Conservation (phyloP, 2,797 vertebrate genomes). For the Eleutherodactylus coqui region DNA sequence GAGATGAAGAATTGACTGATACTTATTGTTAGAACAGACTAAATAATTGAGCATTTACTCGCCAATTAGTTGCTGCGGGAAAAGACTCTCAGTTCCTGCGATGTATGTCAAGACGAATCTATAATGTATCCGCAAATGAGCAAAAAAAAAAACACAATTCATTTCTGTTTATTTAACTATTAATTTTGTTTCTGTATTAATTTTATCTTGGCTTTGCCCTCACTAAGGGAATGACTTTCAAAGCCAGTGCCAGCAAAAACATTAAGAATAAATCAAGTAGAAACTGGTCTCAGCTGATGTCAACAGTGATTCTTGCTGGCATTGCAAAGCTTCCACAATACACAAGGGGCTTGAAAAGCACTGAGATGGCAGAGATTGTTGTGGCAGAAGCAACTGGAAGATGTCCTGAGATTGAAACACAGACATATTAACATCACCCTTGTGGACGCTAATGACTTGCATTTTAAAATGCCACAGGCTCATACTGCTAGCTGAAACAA, state of each 20-base stretch:
- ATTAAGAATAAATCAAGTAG: conserved; percentile 70
- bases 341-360: conserved; percentile 76
- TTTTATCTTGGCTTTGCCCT: conserved; percentile 41
- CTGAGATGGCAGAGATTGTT: conserved; percentile 82
- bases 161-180: background rate
- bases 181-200: conserved; percentile 1
- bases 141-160: background rate
- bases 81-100: background rate
- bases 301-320: conserved; percentile 75
- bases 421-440: conserved; percentile 82
- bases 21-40: background rate
- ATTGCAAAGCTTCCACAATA: conserved; percentile 74
- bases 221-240: conserved; percentile 64
- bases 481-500: conserved; percentile 80
- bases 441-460: conserved; percentile 80
- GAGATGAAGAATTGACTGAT: background rate
- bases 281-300: conserved; percentile 70
- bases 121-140: background rate
- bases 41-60: background rate
- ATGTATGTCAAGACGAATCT: background rate
- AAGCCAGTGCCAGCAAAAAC: conserved; percentile 62
- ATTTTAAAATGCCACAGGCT: conserved; percentile 82
- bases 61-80: background rate
- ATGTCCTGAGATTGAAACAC: conserved; percentile 82
- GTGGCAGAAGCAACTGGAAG: conserved; percentile 86